phyloP scores from a whole-genome alignment of 2,797 vertebrate genomes.

The Okamejei kenojei region DNA sequence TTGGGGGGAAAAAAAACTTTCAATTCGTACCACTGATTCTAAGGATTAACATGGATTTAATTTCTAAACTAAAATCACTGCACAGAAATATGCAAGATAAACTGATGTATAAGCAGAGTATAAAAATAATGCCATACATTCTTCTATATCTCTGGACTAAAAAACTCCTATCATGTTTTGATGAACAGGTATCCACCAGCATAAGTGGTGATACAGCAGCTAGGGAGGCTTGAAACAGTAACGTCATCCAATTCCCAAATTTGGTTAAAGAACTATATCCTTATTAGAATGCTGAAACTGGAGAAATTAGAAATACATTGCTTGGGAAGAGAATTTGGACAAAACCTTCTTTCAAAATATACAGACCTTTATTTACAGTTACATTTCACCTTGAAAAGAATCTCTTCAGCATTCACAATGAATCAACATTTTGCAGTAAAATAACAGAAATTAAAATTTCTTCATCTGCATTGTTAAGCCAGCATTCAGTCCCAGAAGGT shows the following conservation, averaged over 20 bases:
- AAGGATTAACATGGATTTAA: not conserved
- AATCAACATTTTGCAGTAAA: slow-evolving; percentile 13
- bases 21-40: not conserved
- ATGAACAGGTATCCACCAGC: not conserved
- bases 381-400: slow-evolving; percentile 10
- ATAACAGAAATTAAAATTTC: not conserved
- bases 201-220: too few species aligned
- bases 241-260: not conserved
- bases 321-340: slow-evolving; percentile 19
- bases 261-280: not conserved
- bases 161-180: slow-evolving; percentile 8
- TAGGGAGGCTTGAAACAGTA: not conserved
- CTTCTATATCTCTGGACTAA: not conserved
- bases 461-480: slow-evolving; percentile 21
- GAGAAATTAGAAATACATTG: not conserved
- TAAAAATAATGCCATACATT: slow-evolving; percentile 3
- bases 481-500: not conserved
- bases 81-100: slow-evolving; percentile 27
- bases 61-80: not conserved
- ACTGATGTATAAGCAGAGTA: not conserved
- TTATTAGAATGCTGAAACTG: not conserved
- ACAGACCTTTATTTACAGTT: slow-evolving; percentile 36
- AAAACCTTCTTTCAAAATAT: slow-evolving; percentile 33
- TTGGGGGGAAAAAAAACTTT: not conserved
- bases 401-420: not conserved